A percentile compares a stretch with the other conserved stretches of the same genome.
phyloP scores from a whole-genome alignment of 2,113 vertebrate species.

The Rhinichthys klamathensis region DNA sequence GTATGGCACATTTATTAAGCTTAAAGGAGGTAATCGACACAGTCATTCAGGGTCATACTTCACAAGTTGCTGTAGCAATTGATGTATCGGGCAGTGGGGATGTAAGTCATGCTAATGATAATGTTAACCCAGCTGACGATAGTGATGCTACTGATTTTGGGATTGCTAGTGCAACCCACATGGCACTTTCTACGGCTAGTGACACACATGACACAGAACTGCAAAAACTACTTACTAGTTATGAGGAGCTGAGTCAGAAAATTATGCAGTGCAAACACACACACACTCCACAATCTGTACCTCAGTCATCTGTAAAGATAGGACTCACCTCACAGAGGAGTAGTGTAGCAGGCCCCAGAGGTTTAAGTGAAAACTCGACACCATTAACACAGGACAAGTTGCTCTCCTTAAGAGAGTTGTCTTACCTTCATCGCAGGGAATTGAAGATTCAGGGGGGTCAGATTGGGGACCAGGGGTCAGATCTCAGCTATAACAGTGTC shows the following conservation, averaged over 20 bases:
- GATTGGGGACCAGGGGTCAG: constrained; percentile 20
- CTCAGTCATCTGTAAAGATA: background rate
- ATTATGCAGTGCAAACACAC: background rate
- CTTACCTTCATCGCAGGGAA: background rate
- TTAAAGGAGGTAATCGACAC: no score
- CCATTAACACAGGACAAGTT: background rate
- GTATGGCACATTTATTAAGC: no score
- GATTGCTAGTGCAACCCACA: background rate
- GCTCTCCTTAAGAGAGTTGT: background rate
- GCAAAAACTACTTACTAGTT: background rate
- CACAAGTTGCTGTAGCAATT: background rate
- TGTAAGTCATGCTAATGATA: background rate
- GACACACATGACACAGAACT: background rate
- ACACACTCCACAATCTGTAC: background rate
- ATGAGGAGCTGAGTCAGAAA: background rate
- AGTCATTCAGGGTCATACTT: background rate
- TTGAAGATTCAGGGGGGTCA: constrained; percentile 45
- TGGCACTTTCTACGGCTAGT: no score
- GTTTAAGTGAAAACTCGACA: background rate
- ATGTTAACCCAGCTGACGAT: no score
- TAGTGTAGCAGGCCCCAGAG: background rate
- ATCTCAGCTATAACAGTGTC: constrained; percentile 29
- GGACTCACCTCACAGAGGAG: background rate
- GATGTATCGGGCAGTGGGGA: background rate
- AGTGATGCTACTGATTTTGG: background rate